Percentiles rank a stretch among this genome's conserved stretches.
These are phyloP conservation scores for Macropis europaea DNA, from an alignment of 2,888 invertebrate genomes.

Conservation along the genomic window DNA sequence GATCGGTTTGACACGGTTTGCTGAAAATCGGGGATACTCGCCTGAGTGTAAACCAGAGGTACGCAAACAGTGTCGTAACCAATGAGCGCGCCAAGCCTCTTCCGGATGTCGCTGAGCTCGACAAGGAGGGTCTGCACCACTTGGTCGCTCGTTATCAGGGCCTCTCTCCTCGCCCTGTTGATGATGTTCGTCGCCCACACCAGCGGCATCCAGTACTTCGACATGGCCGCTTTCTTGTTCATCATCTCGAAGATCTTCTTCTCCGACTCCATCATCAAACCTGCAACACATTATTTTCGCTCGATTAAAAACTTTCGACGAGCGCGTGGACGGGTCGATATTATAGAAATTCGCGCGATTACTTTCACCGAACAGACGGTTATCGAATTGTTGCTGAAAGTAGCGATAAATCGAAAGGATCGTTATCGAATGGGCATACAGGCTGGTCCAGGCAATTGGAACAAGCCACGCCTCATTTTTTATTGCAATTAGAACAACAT, in stretches of 20 bases:
- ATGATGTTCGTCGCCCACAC: slow-evolving; percentile 97
- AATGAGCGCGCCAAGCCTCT: slow-evolving; percentile 90
- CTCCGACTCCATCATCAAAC: slow-evolving; percentile 94
- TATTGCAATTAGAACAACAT: too few species aligned
- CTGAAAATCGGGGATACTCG: slow-evolving; percentile 75
- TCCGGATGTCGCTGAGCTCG: slow-evolving; percentile 93
- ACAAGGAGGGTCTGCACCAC: slow-evolving; percentile 94
- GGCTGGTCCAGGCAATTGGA: too few species aligned
- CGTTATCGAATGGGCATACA: too few species aligned
- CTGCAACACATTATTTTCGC: slow-evolving; percentile 79
- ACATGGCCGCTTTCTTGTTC: slow-evolving; percentile 94
- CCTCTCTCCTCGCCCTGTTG: slow-evolving; percentile 92
- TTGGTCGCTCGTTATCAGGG: slow-evolving; percentile 92
- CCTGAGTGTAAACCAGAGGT: slow-evolving; percentile 95
- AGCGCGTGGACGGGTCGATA: background rate
- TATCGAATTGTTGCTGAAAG: slow-evolving; percentile 12
- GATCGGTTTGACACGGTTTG: background rate
- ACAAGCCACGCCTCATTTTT: too few species aligned
- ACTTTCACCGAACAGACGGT: slow-evolving; percentile 26
- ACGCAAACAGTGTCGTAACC: slow-evolving; percentile 96
- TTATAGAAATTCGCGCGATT: background rate
- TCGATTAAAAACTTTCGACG: slow-evolving; percentile 19
- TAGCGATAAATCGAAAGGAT: background rate
- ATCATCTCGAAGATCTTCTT: slow-evolving; percentile 94
- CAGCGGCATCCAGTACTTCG: slow-evolving; percentile 95